Evolutionary conservation across 2,797 vertebrate genomes (phyloP).

Genomic region (Scolopax bukidnonensis): DNA sequence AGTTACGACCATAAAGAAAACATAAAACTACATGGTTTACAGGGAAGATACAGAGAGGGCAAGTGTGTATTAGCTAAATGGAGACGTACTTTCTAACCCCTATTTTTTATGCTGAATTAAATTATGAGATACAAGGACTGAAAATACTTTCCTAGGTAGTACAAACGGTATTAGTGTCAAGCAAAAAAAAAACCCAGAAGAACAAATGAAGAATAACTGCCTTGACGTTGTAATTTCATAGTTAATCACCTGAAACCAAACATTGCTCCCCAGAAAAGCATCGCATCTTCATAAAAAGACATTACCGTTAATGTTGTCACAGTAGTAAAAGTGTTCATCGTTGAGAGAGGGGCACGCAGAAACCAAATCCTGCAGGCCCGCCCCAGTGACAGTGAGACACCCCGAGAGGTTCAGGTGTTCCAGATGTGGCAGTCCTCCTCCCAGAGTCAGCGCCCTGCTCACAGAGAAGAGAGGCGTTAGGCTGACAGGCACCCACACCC

Average conservation of each 20-base stretch:
- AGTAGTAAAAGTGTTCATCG: slow-evolving; percentile 99
- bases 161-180: background rate
- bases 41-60: background rate
- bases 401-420: slow-evolving; percentile 97
- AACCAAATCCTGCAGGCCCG: slow-evolving; percentile 93
- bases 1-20: background rate
- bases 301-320: slow-evolving; percentile 99
- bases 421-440: slow-evolving; percentile 92
- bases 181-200: background rate
- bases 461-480: background rate
- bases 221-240: background rate
- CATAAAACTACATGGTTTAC: background rate
- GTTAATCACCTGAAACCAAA: background rate
- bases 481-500: background rate
- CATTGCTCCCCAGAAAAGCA: background rate
- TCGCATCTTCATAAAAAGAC: slow-evolving; percentile 49
- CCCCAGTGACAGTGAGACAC: slow-evolving; percentile 92
- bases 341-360: slow-evolving; percentile 93
- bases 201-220: background rate
- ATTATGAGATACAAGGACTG: background rate
- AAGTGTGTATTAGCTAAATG: background rate
- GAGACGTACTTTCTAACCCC: background rate
- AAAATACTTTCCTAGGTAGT: background rate
- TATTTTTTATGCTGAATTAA: background rate
- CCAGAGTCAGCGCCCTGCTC: slow-evolving; percentile 88